Evolutionary conservation across 1,140 invertebrate species (phyloP).

Genomic region (Frieseomelitta varia): DNA sequence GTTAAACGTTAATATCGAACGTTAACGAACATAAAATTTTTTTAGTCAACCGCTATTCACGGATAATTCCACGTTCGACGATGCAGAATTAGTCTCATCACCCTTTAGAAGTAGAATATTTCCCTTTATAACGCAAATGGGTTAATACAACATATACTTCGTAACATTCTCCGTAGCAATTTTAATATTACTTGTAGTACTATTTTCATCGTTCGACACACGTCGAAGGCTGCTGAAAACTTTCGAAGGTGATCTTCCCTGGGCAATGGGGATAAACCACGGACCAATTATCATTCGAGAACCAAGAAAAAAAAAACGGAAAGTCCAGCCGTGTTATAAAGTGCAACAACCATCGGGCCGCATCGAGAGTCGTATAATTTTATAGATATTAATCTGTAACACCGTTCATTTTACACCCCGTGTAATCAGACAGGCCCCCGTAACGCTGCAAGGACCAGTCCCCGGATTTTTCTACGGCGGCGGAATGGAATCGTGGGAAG

Average conservation of each 20-base stretch:
- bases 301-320: neutral
- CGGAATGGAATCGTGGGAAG: conserved; percentile 45
- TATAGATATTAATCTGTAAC: conserved; percentile 28
- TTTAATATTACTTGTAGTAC: neutral
- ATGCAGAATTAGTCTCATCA: too few species aligned
- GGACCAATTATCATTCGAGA: neutral
- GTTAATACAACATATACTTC: neutral
- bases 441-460: conserved; percentile 13
- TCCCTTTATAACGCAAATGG: too few species aligned
- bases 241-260: conserved; percentile 14
- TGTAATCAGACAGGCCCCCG: conserved; percentile 11
- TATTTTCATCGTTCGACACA: neutral
- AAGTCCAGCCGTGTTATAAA: neutral
- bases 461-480: conserved; percentile 7
- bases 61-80: too few species aligned
- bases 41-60: too few species aligned
- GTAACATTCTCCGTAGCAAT: neutral
- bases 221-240: neutral
- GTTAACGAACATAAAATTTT: too few species aligned
- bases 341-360: neutral
- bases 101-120: too few species aligned
- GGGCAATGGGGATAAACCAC: conserved; percentile 2
- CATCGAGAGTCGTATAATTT: conserved; percentile 25
- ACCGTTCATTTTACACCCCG: conserved; percentile 6
- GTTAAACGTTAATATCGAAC: too few species aligned